A percentile compares a stretch with the other conserved stretches of the same genome.
Conservation (phyloP, 2,888 invertebrate species). For the Xylota segnis region DNA sequence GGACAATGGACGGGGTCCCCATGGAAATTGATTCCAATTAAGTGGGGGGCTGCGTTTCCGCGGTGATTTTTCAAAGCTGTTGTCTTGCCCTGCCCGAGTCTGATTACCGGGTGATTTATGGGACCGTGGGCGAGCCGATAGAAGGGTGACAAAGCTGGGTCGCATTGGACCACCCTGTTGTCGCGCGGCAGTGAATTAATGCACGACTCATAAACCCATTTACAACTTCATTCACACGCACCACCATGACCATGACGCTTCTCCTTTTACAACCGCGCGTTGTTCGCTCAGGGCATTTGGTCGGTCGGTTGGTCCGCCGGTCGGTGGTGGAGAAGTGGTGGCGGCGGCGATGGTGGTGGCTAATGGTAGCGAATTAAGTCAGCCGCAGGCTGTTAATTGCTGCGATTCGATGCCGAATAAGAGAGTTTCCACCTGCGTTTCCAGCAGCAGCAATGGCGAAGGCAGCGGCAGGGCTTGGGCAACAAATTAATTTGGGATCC, state of each 20-base stretch:
- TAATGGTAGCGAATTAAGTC: constrained; percentile 76
- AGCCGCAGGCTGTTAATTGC: constrained; percentile 76
- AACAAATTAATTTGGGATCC: constrained; percentile 75
- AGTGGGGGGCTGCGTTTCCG: constrained; percentile 60
- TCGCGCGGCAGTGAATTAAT: constrained; percentile 49
- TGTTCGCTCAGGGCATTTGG: constrained; percentile 19
- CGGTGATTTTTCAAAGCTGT: constrained; percentile 66
- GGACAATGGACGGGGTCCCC: constrained; percentile 60
- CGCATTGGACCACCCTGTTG: constrained; percentile 68
- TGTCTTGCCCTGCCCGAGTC: constrained; percentile 32
- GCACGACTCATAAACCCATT: constrained; percentile 72
- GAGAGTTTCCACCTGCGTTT: constrained; percentile 68
- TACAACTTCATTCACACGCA: constrained; percentile 76
- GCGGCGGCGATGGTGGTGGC: constrained; percentile 60
- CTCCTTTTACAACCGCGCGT: constrained; percentile 50
- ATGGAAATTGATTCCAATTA: constrained; percentile 74
- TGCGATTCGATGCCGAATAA: constrained; percentile 71
- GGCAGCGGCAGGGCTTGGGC: constrained; percentile 20
- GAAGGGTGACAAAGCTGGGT: constrained; percentile 71
- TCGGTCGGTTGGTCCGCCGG: neutral
- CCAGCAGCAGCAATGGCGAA: constrained; percentile 21
- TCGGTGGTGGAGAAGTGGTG: neutral
- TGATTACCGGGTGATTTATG: constrained; percentile 69
- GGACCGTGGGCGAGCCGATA: constrained; percentile 52
- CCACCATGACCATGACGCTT: constrained; percentile 69